These are phyloP conservation scores for Cyphomyrus plagiostoma DNA, from an alignment of 2,113 vertebrate species.

Conservation along the genomic window DNA sequence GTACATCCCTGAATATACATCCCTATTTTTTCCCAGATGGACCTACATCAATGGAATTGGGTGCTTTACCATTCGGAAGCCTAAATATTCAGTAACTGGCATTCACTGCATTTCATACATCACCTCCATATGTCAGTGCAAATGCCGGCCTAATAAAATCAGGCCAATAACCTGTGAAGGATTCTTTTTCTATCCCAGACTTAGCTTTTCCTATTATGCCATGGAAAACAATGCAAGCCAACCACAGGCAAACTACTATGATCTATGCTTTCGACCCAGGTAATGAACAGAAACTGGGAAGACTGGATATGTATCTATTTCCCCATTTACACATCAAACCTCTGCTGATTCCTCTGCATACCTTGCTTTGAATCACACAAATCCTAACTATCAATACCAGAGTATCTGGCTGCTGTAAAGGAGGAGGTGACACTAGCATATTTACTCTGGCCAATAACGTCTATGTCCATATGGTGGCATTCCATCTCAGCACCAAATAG, in stretches of 20 bases:
- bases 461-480: not conserved
- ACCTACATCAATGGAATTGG: not conserved
- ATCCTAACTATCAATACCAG: not conserved
- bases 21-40: not conserved
- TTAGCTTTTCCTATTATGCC: not conserved
- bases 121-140: not conserved
- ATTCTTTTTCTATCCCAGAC: not conserved
- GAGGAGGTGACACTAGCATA: not conserved
- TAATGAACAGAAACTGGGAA: not conserved
- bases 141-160: not conserved
- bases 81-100: not conserved
- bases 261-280: not conserved
- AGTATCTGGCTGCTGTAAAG: not conserved
- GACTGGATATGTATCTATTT: not conserved
- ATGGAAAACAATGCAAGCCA: not conserved
- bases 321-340: not conserved
- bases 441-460: not conserved
- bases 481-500: not conserved
- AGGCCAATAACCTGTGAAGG: not conserved
- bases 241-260: not conserved
- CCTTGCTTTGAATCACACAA: not conserved
- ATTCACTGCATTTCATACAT: not conserved
- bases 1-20: not conserved
- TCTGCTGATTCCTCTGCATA: not conserved
- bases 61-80: not conserved